Evolutionary conservation across 2,888 invertebrate species (phyloP), one percentile per base, ranked within the genome.

Genomic region (Kuschelorhynchus macadamiae): DNA sequence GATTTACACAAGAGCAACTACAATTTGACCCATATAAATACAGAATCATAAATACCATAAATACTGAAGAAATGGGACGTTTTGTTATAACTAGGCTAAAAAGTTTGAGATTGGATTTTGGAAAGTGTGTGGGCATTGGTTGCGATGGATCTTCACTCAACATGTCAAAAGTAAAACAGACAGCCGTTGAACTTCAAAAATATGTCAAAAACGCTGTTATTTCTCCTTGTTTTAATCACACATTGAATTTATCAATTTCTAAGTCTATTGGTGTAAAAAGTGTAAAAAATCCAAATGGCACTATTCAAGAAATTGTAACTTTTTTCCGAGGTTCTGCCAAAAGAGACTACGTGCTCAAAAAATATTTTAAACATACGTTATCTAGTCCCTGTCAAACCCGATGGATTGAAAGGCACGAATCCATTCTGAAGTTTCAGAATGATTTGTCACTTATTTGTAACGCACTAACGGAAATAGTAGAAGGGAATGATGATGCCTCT

Each of bases 81-180:
- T 36, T 25, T 17, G 33, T 57, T 41, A 30, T 41, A 57, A 49
- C n/a, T 17, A 18, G 12, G 12, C 14, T 57, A 18, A 59, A 65
- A 59, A 32, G n/a, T 14, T 33, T 52, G n/a, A 44, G 42, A n/a
- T 50, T 57, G 17, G 32, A 57, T 57, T 4, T 57, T 5, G 14
- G 46, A 46, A 57, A 57, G 16, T 65, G 63, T 32, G 59, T 59
- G 16, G 59, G 59, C 7, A 65, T 65, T 17, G 59, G 65, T 8
- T 49, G 39, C 17, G 63, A 56, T 46, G 25, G 36, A 20, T 55
- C 47, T 30, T 30, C 42, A 17, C 42, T 49, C 17, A 56, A 57
- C 20, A 32, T 65, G 14, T 49, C 57, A 20, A 41, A 52, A 42
- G 41, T 57, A 18, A 59, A 44, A 52, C 42, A 52, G 11, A 46